Percentiles rank a stretch among this genome's conserved stretches.
phyloP scores from a whole-genome alignment of 2,888 invertebrate species.

The Caenorhabditis panamensis region DNA sequence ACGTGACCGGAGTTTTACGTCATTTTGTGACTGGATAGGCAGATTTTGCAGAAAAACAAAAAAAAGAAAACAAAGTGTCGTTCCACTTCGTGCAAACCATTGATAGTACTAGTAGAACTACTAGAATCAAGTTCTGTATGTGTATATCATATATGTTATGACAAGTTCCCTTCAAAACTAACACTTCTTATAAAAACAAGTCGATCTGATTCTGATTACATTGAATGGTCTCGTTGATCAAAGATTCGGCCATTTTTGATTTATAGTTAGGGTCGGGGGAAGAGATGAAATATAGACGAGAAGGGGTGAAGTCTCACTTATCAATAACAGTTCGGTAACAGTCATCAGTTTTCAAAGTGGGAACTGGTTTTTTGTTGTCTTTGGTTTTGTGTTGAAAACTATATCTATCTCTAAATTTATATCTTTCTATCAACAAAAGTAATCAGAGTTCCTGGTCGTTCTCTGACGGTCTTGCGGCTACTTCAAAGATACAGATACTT shows the following conservation, averaged over 20 bases:
- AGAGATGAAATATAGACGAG: background rate
- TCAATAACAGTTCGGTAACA: conserved; percentile 41
- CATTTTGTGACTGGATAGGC: conserved; percentile 21
- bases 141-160: background rate
- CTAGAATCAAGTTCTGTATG: conserved; percentile 44
- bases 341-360: conserved; percentile 3
- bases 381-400: background rate
- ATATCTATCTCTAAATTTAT: background rate
- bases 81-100: conserved; percentile 52
- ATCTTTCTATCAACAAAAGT: background rate
- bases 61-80: conserved; percentile 3
- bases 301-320: background rate
- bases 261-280: conserved; percentile 20
- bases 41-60: conserved; percentile 19
- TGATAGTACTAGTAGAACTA: conserved; percentile 30
- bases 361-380: conserved; percentile 28
- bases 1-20: conserved; percentile 9
- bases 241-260: conserved; percentile 53
- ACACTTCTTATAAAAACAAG: conserved; percentile 39
- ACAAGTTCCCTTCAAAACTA: conserved; percentile 15
- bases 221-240: conserved; percentile 51
- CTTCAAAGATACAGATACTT: background rate
- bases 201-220: conserved; percentile 1
- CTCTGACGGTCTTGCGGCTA: conserved; percentile 9
- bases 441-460: conserved; percentile 22